Evolutionary conservation across 2,113 vertebrate species (phyloP).

Genomic region (Microtus pennsylvanicus): DNA sequence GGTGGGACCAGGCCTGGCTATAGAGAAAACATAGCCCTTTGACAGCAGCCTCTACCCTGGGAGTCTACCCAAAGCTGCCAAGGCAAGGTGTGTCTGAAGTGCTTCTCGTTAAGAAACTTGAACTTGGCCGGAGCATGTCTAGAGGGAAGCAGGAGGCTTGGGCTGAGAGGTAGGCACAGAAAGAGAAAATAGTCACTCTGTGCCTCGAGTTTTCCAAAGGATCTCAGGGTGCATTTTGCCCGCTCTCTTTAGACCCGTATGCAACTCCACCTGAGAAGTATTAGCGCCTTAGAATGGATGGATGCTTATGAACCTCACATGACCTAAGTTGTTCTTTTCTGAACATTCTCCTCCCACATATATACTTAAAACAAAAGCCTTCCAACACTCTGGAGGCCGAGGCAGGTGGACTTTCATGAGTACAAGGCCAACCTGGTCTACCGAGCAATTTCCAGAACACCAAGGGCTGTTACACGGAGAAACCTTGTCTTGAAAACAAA

Average conservation of each 20-base stretch:
- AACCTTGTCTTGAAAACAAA: not conserved
- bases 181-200: conserved; percentile 59
- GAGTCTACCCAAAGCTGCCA: conserved; percentile 28
- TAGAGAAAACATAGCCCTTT: conserved; percentile 64
- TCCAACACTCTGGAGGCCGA: not conserved
- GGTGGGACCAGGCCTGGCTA: conserved; percentile 43
- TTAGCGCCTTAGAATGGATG: not conserved
- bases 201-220: conserved; percentile 39
- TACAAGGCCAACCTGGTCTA: not conserved
- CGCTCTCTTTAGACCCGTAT: conserved; percentile 49
- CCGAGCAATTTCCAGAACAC: not conserved
- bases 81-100: conserved; percentile 59
- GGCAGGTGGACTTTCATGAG: not conserved
- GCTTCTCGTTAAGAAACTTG: conserved; percentile 66
- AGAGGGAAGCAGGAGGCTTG: conserved; percentile 77
- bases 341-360: not conserved
- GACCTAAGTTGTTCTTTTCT: not conserved
- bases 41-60: conserved; percentile 40
- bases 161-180: conserved; percentile 56
- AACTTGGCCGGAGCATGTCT: conserved; percentile 27
- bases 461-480: not conserved
- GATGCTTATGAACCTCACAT: not conserved
- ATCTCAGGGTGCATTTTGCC: conserved; percentile 12
- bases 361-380: not conserved
- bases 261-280: conserved; percentile 36